Base-by-base conservation (phyloP, 2,113 vertebrate species). In the Amazona guildingii region DNA sequence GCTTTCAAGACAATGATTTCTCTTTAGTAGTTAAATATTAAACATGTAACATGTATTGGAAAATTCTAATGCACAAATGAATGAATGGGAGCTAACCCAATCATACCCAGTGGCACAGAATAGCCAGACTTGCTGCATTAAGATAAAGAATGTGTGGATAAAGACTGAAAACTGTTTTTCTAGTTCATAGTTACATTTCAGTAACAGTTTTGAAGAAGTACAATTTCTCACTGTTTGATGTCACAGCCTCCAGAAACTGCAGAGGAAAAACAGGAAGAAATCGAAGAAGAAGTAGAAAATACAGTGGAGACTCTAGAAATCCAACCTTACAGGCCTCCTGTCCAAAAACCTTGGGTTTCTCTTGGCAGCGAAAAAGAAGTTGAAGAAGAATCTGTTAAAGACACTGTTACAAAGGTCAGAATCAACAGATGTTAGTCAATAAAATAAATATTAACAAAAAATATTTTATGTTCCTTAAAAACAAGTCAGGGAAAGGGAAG, bases 361-460 rank as follows among this genome's bases (percentile, higher is more conserved):
- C 97, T 99, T 85, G 99, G 99, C 68, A 99, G 99, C 1, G 99
- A 99, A 93, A 95, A 95, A 91, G 99, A 99, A 98, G 98, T 99
- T 74, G 98, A 98, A 37, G 98, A 99, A 54, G 99, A 99, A 96
- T 98, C 98, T 10, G n/a, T 98, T 80, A 98, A 88, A 63, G 98
- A 98, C 35, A 90, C 95, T 46, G 96, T 94, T 97, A 91, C 90
- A 70, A 98, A 97, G 98, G 98, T 99, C 76, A 97, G 97, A 90
- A 86, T 73, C 43, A 52, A 59, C 27, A 59, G 17, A 55, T 52
- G 11, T 74, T 86, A 82, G 44, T 80, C 31, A 83, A 20, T 48
- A 7, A 64, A 95, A 49, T 35, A 61, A 72, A 44, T 79, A 49
- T 29, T 14, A 48, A 41, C 49, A 17, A 23, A 55, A 73, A 13